Conservation (phyloP, 2,888 invertebrate genomes). For the Synanthedon formicaeformis region DNA sequence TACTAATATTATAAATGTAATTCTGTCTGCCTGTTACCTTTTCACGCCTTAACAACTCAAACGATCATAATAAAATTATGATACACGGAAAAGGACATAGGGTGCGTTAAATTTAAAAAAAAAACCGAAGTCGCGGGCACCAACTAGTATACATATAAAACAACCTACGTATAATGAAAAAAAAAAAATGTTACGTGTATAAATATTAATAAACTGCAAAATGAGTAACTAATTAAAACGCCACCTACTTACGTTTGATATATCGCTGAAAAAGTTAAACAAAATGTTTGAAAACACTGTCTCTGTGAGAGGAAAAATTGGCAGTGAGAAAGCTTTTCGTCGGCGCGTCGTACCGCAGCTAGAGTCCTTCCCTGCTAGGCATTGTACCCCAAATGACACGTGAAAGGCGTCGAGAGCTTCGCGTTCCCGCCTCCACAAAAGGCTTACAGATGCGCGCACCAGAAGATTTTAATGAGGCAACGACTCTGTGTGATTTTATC, state of each 20-base stretch:
- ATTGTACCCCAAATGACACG: conserved; percentile 68
- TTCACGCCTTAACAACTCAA: too few species aligned
- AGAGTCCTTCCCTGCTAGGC: conserved; percentile 20
- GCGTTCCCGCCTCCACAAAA: conserved; percentile 60
- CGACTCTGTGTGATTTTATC: conserved; percentile 70
- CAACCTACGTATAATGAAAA: too few species aligned
- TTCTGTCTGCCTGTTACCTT: too few species aligned
- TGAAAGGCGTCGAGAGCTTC: conserved; percentile 64
- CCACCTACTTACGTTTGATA: conserved; percentile 13
- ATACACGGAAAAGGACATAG: too few species aligned
- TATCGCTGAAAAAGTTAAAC: conserved; percentile 27
- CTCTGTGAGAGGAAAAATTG: conserved; percentile 48
- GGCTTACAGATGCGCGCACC: conserved; percentile 69
- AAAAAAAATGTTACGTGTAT: too few species aligned
- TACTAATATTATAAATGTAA: too few species aligned
- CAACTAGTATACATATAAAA: too few species aligned
- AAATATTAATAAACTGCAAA: too few species aligned
- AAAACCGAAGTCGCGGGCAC: too few species aligned
- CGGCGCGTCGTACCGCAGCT: conserved; percentile 1
- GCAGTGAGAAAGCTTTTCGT: conserved; percentile 13
- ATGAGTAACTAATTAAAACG: too few species aligned
- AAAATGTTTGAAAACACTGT: conserved; percentile 44
- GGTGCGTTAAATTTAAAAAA: too few species aligned
- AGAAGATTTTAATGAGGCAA: conserved; percentile 72
- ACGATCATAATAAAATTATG: too few species aligned